Evolutionary conservation across 92 coral and sea anemone species (phyloP), one percentile per base, ranked within the genome.

Genomic region (Virgularia gustaviana): DNA sequence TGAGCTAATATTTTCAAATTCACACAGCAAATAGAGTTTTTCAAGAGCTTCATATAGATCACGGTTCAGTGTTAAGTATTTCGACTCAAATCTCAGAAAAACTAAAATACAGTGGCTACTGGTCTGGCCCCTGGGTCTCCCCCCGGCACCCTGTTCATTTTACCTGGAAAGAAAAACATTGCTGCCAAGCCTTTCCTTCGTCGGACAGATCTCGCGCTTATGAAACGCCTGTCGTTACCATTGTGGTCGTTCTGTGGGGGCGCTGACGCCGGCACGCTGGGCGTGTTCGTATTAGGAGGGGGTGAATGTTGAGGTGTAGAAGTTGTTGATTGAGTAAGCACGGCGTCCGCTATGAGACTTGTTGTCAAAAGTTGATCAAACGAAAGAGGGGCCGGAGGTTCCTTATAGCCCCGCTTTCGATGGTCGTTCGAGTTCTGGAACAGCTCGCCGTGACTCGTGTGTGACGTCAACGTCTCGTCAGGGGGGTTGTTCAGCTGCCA

Each of bases 261-360:
- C 3, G 74, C 74, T 25, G 74, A 67, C 57, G 74, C 74, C 31
- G 74, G 74, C 15, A 67, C 43, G n/a, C n/a, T n/a, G 35, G 58
- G 74, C 1, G 18, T n/a, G 32, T 24, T 37, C 33, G 19, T 49
- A 30, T 88, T 36, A 18, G 67, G 85, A 32, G 82, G 83, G 20
- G 96, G 98, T 30, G 98, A 92, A 6, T 92, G 78, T 0, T 96
- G 98, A 0, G 98, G 94, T 5, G 98, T 89, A 6, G 98, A 92
- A 0, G 98, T 85, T 3, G 89, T 73, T 16, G 96, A 92, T 35
- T 91, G 89, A 0, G 85, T 85, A 10, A 95, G 84, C 12, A 88
- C 85, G 0, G 94, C 85, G 51, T 88, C 96, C 11, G 76, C 75
- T 62, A 80, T 77, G 28, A 72, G 73, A 15, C 60, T 83, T 49